phyloP scores from a whole-genome alignment of 2,888 invertebrate species.

The Resseliella maxima region DNA sequence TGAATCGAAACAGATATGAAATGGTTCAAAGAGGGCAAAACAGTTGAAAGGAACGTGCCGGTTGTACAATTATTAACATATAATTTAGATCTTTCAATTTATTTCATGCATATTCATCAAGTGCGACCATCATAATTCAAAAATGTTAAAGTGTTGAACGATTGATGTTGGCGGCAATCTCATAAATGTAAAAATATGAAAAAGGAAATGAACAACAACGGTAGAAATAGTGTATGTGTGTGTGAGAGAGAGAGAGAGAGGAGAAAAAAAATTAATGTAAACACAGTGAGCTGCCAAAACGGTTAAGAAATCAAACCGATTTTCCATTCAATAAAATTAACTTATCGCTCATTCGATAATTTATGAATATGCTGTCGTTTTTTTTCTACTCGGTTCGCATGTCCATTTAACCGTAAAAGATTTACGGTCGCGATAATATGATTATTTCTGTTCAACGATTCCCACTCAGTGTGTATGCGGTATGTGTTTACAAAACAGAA shows the following conservation, averaged over 20 bases:
- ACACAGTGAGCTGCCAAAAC: neutral
- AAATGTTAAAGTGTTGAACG: neutral
- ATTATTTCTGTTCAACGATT: conserved; percentile 13
- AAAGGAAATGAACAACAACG: too few species aligned
- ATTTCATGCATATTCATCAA: conserved; percentile 40
- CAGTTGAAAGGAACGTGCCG: conserved; percentile 10
- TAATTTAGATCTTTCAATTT: conserved; percentile 51
- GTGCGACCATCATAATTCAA: conserved; percentile 15
- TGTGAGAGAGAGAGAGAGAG: neutral
- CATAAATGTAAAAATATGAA: too few species aligned
- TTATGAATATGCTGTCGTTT: conserved; percentile 13
- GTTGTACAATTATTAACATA: conserved; percentile 7
- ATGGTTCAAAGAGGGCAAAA: neutral
- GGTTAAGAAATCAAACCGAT: conserved; percentile 13
- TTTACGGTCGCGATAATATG: conserved; percentile 39
- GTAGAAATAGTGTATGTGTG: too few species aligned
- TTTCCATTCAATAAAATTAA: conserved; percentile 46
- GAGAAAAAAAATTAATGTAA: neutral
- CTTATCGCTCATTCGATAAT: conserved; percentile 40
- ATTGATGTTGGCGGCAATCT: neutral
- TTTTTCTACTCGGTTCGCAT: neutral
- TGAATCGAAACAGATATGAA: neutral
- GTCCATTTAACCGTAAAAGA: conserved; percentile 7
- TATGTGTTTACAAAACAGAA: neutral
- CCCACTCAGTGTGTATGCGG: neutral